Evolutionary conservation across 92 coral and sea anemone genomes (phyloP).

Genomic region (Parazoanthus atlanticus): DNA sequence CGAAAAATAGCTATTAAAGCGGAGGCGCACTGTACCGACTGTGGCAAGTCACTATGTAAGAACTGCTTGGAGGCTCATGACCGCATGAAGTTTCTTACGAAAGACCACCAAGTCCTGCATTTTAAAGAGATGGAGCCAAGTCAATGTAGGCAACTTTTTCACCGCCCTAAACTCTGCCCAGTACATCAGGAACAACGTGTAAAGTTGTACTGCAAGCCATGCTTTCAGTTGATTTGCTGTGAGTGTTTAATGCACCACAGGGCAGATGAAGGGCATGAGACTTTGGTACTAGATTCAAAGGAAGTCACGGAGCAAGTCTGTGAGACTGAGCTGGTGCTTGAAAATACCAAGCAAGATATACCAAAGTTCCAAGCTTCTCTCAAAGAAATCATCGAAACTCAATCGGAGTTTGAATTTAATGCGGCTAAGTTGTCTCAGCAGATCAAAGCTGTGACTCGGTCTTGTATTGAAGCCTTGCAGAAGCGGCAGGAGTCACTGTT

Average conservation of each 20-base stretch:
- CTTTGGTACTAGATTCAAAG: neutral
- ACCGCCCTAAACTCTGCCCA: conserved; percentile 2
- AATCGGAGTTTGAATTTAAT: neutral
- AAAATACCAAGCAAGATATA: neutral
- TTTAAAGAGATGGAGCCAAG: conserved; percentile 19
- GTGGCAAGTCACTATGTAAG: neutral
- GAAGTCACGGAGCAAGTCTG: neutral
- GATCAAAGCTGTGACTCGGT: neutral
- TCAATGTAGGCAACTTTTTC: conserved; percentile 20
- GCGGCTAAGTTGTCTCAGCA: neutral
- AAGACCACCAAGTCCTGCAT: neutral
- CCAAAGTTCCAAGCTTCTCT: neutral
- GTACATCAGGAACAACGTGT: conserved; percentile 6
- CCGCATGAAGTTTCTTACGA: conserved; percentile 18
- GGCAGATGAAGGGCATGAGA: neutral
- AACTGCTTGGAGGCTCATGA: conserved; percentile 10
- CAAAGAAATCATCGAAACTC: neutral
- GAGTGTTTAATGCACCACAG: conserved; percentile 18
- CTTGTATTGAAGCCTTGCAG: neutral
- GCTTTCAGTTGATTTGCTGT: neutral
- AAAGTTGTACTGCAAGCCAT: conserved; percentile 13
- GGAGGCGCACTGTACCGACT: neutral
- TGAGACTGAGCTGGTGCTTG: neutral
- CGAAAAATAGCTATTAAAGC: neutral
- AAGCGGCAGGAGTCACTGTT: neutral